These are phyloP conservation scores for Yponomeuta plumbellus DNA, from an alignment of 2,888 invertebrate species.

Conservation along the genomic window DNA sequence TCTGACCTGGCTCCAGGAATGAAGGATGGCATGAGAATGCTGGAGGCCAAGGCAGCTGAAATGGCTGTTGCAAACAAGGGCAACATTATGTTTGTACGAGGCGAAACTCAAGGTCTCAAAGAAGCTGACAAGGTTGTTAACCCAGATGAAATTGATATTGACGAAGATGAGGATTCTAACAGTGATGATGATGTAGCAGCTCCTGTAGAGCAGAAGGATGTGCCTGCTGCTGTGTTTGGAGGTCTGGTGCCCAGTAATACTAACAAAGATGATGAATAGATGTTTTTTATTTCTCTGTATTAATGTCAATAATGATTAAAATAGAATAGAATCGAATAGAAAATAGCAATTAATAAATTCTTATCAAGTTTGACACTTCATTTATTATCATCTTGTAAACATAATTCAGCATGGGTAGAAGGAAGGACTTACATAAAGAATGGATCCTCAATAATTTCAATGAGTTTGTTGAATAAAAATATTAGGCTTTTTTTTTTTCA, in stretches of 20 bases:
- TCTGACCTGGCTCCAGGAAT: slow-evolving; percentile 85
- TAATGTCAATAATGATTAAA: not conserved
- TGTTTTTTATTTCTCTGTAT: slow-evolving; percentile 15
- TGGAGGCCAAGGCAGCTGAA: slow-evolving; percentile 89
- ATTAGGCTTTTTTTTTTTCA: too few relatives aligned
- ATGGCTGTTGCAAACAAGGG: slow-evolving; percentile 75
- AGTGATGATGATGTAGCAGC: slow-evolving; percentile 78
- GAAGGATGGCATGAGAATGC: slow-evolving; percentile 91
- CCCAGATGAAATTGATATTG: slow-evolving; percentile 93
- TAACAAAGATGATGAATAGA: slow-evolving; percentile 33
- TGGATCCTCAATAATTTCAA: not conserved
- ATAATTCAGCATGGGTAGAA: too few relatives aligned
- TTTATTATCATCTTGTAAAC: not conserved
- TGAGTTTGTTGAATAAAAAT: too few relatives aligned
- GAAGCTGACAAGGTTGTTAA: slow-evolving; percentile 83
- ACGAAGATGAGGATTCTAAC: slow-evolving; percentile 77
- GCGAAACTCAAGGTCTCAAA: slow-evolving; percentile 86
- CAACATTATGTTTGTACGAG: slow-evolving; percentile 91
- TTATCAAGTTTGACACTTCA: not conserved
- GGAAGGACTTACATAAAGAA: too few relatives aligned
- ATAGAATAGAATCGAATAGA: too few relatives aligned
- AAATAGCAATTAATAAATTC: too few relatives aligned
- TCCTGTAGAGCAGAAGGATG: slow-evolving; percentile 87
- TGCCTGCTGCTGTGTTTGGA: slow-evolving; percentile 96
- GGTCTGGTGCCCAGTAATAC: slow-evolving; percentile 72